phyloP scores from a whole-genome alignment of 2,113 vertebrate genomes.

The Vidua chalybeata region DNA sequence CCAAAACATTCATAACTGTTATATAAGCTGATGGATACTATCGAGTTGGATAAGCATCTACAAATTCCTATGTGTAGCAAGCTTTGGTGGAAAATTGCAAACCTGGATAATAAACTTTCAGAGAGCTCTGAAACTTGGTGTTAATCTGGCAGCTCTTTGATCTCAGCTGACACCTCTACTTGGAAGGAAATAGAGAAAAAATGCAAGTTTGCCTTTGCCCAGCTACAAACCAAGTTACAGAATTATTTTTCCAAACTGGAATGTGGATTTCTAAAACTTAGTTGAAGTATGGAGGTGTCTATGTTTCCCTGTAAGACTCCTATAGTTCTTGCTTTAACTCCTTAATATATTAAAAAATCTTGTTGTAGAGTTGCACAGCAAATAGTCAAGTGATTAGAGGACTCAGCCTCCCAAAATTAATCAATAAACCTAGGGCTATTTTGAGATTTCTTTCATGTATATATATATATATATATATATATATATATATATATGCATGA shows the following conservation, averaged over 20 bases:
- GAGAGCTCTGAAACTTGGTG: not conserved
- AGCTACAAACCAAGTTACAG: not conserved
- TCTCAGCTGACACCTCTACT: not conserved
- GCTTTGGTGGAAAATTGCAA: not conserved
- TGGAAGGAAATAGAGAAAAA: not conserved
- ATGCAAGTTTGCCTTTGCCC: not conserved
- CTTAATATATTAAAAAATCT: not conserved
- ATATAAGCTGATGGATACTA: not conserved
- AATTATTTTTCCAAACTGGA: not conserved
- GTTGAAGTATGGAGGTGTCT: not conserved
- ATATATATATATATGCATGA: not conserved
- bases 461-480: not conserved
- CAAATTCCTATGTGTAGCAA: not conserved
- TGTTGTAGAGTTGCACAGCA: not conserved
- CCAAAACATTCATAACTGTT: not conserved
- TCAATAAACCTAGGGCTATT: not conserved
- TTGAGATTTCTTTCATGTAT: not conserved
- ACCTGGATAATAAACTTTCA: not conserved
- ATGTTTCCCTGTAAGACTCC: not conserved
- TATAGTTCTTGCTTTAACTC: not conserved
- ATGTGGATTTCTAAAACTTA: not conserved
- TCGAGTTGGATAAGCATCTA: not conserved
- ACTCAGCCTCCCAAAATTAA: not conserved
- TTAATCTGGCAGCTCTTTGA: not conserved
- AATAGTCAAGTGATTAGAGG: not conserved